These are phyloP conservation scores for Akabosia matsudoensis DNA, from an alignment of 1,140 invertebrate genomes.

Conservation along the genomic window DNA sequence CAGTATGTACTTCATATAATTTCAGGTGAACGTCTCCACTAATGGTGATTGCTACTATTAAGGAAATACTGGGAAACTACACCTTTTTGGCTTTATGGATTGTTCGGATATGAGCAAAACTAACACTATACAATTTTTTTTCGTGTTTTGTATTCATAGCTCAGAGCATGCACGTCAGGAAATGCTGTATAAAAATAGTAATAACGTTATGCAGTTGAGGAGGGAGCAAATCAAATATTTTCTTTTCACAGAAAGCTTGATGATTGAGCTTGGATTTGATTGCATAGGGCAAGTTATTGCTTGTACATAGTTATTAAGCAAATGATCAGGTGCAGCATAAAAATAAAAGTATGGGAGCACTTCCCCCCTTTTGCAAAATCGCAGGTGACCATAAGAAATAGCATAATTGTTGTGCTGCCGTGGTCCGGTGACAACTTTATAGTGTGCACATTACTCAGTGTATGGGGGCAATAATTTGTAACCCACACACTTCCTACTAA, in stretches of 20 bases:
- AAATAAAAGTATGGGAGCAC: background rate
- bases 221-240: background rate
- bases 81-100: too few species aligned
- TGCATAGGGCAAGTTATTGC: conserved; percentile 35
- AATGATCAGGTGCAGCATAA: conserved; percentile 40
- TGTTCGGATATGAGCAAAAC: too few species aligned
- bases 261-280: conserved; percentile 20
- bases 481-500: background rate
- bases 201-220: too few species aligned
- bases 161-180: too few species aligned
- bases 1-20: too few species aligned
- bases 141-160: too few species aligned
- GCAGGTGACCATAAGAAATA: background rate
- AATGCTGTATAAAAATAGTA: too few species aligned
- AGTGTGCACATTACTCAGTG: conserved; percentile 34
- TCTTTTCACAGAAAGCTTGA: too few species aligned
- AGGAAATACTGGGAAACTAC: too few species aligned
- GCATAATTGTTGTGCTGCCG: background rate
- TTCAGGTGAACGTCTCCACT: too few species aligned
- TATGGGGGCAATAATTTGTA: conserved; percentile 19
- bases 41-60: too few species aligned
- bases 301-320: conserved; percentile 39
- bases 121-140: too few species aligned
- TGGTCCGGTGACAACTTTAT: conserved; percentile 41
- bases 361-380: background rate